A percentile compares a stretch with the other conserved stretches of the same genome.
Conservation (phyloP, 2,797 vertebrate genomes). For the Rhodeus uyekii region DNA sequence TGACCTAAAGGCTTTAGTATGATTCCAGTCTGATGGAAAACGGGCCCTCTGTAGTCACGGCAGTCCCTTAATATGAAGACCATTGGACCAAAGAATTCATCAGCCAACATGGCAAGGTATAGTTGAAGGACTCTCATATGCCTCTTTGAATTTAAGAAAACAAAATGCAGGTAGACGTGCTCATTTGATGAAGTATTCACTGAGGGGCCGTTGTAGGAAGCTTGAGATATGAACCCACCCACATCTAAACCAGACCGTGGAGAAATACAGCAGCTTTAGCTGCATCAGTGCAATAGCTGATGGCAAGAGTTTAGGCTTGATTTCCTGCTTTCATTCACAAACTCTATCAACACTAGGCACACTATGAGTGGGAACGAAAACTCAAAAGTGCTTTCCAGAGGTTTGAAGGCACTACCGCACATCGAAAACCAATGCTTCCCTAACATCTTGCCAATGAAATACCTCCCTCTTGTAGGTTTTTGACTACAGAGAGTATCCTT, state of each 20-base stretch:
- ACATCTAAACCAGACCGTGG: conserved; percentile 7
- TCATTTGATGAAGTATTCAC: background rate
- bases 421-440: background rate
- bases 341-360: background rate
- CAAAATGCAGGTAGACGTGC: conserved; percentile 12
- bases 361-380: background rate
- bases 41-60: conserved; percentile 11
- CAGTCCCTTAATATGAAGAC: conserved; percentile 29
- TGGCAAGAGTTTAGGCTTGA: background rate
- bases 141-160: conserved; percentile 9
- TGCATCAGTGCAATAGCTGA: conserved; percentile 6
- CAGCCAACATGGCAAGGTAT: background rate
- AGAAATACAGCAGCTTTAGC: background rate
- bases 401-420: background rate
- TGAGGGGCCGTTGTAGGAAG: background rate
- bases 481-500: too few species aligned
- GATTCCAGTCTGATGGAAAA: conserved; percentile 40
- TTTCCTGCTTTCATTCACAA: conserved; percentile 5
- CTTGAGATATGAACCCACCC: background rate
- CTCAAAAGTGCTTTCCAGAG: background rate
- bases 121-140: conserved; percentile 9
- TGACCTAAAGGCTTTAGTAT: conserved; percentile 41
- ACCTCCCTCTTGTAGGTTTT: background rate
- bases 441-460: background rate
- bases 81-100: conserved; percentile 20